Base-by-base conservation (phyloP, 2,888 invertebrate genomes). In the Dioctria rufipes region DNA sequence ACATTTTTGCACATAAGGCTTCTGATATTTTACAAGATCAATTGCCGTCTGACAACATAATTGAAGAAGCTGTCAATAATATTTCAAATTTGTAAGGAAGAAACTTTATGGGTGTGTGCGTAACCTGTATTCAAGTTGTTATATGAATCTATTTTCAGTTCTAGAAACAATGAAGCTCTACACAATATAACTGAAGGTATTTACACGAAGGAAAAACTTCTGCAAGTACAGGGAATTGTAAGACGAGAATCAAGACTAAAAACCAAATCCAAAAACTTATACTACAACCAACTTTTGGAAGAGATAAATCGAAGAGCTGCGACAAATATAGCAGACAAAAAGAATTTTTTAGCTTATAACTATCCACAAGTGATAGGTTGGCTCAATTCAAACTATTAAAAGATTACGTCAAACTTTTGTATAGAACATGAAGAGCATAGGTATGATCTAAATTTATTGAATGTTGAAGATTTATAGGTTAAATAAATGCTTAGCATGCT, bases 321-420 rank as follows among this genome's bases (percentile, higher is more conserved):
- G 4, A 3, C 5, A 6, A 65, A 78, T 54, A 25, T 66, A 25
- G 63, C 11, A 4, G 8, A 42, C n/a, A 78, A 66, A 13, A 13
- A 51, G 37, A 78, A n/a, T 40, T 78, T 78, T 40, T 25, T 66
- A 4, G 39, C 5, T 5, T 40, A 66, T 5, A 78, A 66, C 40
- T 78, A 66, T 63, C 40, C 25, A 51, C 66, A 51, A 39, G 78
- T 66, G 3, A 37, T 54, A 13, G 40, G 37, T 5, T 78, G 78
- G 78, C 42, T 78, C 4, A 13, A 54, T 42, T 13, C 49, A 13
- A 40, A 78, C 13, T 78, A 66, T 54, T 78, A 40, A 78, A 25
- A 25, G 11, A 11, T 54, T 11, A 6, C 54, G 54, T 54, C n/a
- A 54, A 54, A 54, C 11, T 54, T 54, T 25, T 25, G 25, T 25